These are phyloP conservation scores for Malthinus flaveolus DNA, from an alignment of 2,888 invertebrate genomes.

Conservation along the genomic window DNA sequence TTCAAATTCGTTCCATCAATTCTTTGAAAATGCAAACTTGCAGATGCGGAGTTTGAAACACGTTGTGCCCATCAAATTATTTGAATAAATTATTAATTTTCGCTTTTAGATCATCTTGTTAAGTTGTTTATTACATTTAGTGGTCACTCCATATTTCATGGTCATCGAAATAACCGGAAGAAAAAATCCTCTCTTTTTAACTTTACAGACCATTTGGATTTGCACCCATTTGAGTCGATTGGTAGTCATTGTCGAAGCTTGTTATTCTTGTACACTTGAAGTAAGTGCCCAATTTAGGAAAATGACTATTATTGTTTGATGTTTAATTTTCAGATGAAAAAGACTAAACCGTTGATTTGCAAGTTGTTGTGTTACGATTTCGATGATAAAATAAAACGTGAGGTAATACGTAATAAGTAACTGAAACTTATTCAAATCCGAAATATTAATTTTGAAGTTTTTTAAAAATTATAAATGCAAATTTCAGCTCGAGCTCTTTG, in stretches of 20 bases:
- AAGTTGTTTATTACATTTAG: constrained; percentile 59
- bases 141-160: constrained; percentile 61
- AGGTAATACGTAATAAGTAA: too few relatives aligned
- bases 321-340: constrained; percentile 40
- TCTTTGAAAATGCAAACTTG: too few relatives aligned
- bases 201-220: constrained; percentile 58
- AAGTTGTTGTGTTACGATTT: constrained; percentile 20
- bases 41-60: too few relatives aligned
- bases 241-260: constrained; percentile 60
- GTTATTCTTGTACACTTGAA: constrained; percentile 55
- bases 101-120: constrained; percentile 48
- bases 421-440: background rate
- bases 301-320: background rate
- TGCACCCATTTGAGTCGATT: constrained; percentile 55
- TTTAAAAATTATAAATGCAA: background rate
- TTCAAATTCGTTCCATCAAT: too few relatives aligned
- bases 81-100: background rate
- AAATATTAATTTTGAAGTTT: too few relatives aligned
- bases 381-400: constrained; percentile 11
- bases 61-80: background rate
- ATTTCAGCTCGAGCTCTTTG: constrained; percentile 50
- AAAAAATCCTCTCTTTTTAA: constrained; percentile 51
- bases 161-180: constrained; percentile 55
- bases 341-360: constrained; percentile 12
- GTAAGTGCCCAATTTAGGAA: constrained; percentile 42